phyloP scores from a whole-genome alignment of 2,797 vertebrate genomes.

The Muscicapa striata region DNA sequence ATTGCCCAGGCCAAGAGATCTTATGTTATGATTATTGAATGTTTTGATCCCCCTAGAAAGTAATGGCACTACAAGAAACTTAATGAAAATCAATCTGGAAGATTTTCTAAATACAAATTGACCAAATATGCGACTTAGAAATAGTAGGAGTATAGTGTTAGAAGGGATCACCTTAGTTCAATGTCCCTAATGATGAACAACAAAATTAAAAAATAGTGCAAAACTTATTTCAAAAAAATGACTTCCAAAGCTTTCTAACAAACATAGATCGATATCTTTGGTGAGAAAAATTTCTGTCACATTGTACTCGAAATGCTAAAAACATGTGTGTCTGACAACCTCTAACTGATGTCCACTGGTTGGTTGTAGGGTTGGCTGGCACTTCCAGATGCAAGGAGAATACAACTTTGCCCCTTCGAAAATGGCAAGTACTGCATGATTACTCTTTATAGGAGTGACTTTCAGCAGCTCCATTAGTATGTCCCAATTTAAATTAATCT shows the following conservation, averaged over 20 bases:
- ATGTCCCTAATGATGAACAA: background rate
- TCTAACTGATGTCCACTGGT: background rate
- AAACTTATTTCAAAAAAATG: background rate
- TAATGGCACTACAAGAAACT: background rate
- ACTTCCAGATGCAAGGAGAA: slow-evolving; percentile 83
- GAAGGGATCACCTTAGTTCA: background rate
- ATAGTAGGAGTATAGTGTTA: background rate
- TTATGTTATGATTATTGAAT: background rate
- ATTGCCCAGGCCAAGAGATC: background rate
- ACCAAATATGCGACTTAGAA: background rate
- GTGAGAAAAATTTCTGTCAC: background rate
- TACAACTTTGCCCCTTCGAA: slow-evolving; percentile 89
- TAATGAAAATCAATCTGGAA: background rate
- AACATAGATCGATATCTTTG: background rate
- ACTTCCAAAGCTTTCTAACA: background rate
- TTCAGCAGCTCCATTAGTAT: background rate
- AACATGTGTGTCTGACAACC: background rate
- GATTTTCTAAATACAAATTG: background rate
- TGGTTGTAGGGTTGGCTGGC: slow-evolving; percentile 85
- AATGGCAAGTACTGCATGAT: slow-evolving; percentile 77
- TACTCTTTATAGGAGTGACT: background rate
- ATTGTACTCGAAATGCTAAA: background rate
- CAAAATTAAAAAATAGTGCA: background rate
- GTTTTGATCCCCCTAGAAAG: background rate
- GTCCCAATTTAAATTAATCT: background rate